Evolutionary conservation across 2,888 invertebrate species (phyloP), one percentile per base, ranked within the genome.

Genomic region (Clivina fossor): DNA sequence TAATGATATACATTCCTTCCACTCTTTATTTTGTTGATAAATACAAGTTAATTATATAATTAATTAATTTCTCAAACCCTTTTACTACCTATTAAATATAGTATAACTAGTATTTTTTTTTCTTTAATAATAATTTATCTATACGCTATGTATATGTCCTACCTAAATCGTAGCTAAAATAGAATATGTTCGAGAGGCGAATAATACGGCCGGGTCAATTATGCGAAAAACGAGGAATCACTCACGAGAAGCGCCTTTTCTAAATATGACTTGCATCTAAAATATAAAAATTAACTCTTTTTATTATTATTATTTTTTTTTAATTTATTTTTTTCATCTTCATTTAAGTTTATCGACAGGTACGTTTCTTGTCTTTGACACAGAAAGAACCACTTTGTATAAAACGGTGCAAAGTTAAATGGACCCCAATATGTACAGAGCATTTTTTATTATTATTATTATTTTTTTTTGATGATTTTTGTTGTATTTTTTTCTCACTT

Each of bases 391-490:
- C 68, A 62, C 65, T 68, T 69, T 71, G 68, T 70, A 71, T 71
- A 69, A 71, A 71, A 69, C 64, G 69, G 70, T 71, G 70, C 68
- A 59, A n/a, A 61, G 63, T 60, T 58, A 60, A 65, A 72, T 71
- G 72, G 71, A 73, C 72, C 72, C 70, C 71, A 69, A 71, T 71
- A 71, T 72, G 61, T 72, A 73, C 72, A 73, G 68, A 53, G 53
- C 53, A 53, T 53, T 32, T 53, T 15, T 24, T 26, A 43, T 24
- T 24, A 26, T 22, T 40, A 26, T 26, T 8, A 13, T 35, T 35
- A 11, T 35, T 24, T 38, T 48, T 48, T 49, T 38, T 33, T 15
- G n/a, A 7, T 11, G n/a, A n/a, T 40, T 40, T 49, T 49, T 49
- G 26, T 49, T 38, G 20, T 49, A 38, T 28, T 38, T 24, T 49